Conservation (phyloP, 2,797 vertebrate genomes). For the Spinus pinus region DNA sequence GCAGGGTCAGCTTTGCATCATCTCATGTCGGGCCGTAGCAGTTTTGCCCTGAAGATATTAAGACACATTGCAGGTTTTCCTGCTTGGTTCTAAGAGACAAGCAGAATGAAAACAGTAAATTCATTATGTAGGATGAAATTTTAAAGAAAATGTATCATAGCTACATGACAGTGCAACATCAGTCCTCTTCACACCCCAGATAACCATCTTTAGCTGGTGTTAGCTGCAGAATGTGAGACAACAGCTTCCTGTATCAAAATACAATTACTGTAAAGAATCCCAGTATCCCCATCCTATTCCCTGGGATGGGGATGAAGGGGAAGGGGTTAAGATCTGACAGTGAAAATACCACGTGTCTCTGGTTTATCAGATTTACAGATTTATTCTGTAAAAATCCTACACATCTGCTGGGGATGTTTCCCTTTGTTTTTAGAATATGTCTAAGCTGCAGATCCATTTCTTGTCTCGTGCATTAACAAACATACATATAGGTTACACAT, state of each 20-base stretch:
- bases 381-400: neutral
- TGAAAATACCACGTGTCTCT: neutral
- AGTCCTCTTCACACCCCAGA: neutral
- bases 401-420: neutral
- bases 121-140: neutral
- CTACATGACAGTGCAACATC: neutral
- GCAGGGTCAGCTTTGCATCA: neutral
- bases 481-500: fast-evolving
- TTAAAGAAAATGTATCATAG: neutral
- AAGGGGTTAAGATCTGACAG: neutral
- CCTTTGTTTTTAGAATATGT: neutral
- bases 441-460: neutral
- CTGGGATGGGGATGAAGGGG: neutral
- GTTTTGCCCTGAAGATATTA: neutral
- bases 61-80: neutral
- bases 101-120: neutral
- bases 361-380: slow-evolving; percentile 39
- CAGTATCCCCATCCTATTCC: neutral
- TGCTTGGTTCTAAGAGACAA: neutral
- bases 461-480: neutral
- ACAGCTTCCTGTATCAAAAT: neutral
- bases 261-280: neutral
- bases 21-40: neutral
- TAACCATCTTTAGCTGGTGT: neutral
- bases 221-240: neutral